phyloP scores from a whole-genome alignment of 2,797 vertebrate species.

The Chaenodraco wilsoni region DNA sequence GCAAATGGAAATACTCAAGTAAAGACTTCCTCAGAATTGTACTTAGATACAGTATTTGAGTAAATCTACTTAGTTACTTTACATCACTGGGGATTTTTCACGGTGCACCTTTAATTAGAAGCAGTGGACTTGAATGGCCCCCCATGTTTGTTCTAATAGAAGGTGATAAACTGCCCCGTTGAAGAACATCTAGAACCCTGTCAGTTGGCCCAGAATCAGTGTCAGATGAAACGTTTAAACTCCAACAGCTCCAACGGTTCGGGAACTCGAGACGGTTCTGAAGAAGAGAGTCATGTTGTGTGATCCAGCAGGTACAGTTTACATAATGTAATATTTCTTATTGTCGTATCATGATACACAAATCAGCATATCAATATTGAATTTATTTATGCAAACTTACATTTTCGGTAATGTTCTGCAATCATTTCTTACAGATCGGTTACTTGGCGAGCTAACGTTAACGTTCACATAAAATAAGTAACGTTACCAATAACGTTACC shows the following conservation, averaged over 20 bases:
- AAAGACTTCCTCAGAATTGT: too few species aligned
- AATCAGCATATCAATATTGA: not conserved
- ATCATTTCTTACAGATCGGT: not conserved
- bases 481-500: not conserved
- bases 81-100: not conserved
- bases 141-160: not conserved
- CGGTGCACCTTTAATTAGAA: too few species aligned
- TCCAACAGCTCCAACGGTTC: constrained; percentile 25
- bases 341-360: not conserved
- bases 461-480: not conserved
- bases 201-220: not conserved
- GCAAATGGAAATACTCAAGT: too few species aligned
- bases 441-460: not conserved
- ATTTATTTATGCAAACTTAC: not conserved
- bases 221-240: not conserved
- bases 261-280: constrained; percentile 6
- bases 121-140: too few species aligned
- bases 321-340: not conserved
- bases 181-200: not conserved
- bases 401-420: not conserved
- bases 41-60: too few species aligned
- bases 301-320: constrained; percentile 11
- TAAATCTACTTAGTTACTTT: too few species aligned
- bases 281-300: not conserved
- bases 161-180: not conserved